A percentile compares a stretch with the other conserved stretches of the same genome.
Conservation (phyloP, 1,140 invertebrate genomes). For the Rhyacophila brunnea region DNA sequence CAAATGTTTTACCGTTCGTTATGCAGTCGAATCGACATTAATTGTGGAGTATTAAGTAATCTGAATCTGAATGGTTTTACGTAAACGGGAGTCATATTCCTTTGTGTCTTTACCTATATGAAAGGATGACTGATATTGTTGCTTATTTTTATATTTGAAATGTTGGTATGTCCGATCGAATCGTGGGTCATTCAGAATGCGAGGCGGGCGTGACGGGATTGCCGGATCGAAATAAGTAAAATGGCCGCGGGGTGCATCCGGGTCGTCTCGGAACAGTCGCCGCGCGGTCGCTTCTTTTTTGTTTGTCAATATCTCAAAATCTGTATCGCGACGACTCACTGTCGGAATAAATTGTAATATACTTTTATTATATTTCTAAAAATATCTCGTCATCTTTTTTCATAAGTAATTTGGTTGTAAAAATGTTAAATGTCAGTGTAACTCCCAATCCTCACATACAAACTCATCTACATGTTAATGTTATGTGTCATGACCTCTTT, state of each 20-base stretch:
- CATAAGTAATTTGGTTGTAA: slow-evolving; percentile 46
- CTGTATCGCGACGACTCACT: slow-evolving; percentile 21
- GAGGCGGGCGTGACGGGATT: slow-evolving; percentile 23
- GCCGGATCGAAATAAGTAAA: not conserved
- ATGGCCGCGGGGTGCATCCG: not conserved
- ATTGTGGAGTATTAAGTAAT: slow-evolving; percentile 30
- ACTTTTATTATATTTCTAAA: slow-evolving; percentile 35
- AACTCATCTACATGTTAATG: slow-evolving; percentile 57
- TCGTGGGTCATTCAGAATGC: slow-evolving; percentile 29
- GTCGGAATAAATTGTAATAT: slow-evolving; percentile 33
- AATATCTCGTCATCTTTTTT: slow-evolving; percentile 38
- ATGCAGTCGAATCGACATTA: slow-evolving; percentile 32
- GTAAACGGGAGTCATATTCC: slow-evolving; percentile 32
- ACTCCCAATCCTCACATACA: slow-evolving; percentile 44
- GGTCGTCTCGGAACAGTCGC: not conserved
- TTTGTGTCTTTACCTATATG: slow-evolving; percentile 35
- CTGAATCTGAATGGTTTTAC: slow-evolving; percentile 33
- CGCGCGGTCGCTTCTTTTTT: slow-evolving; percentile 20
- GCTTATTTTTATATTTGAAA: slow-evolving; percentile 38
- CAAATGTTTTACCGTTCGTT: slow-evolving; percentile 30
- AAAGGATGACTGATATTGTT: slow-evolving; percentile 37
- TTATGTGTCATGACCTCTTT: slow-evolving; percentile 56
- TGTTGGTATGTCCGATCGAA: slow-evolving; percentile 34
- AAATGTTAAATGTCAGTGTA: slow-evolving; percentile 54
- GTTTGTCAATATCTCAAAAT: slow-evolving; percentile 19